These are phyloP conservation scores for Aurelia aurita DNA, from an alignment of 30 jellyfish, hydroid and myxozoan genomes.

Conservation along the genomic window DNA sequence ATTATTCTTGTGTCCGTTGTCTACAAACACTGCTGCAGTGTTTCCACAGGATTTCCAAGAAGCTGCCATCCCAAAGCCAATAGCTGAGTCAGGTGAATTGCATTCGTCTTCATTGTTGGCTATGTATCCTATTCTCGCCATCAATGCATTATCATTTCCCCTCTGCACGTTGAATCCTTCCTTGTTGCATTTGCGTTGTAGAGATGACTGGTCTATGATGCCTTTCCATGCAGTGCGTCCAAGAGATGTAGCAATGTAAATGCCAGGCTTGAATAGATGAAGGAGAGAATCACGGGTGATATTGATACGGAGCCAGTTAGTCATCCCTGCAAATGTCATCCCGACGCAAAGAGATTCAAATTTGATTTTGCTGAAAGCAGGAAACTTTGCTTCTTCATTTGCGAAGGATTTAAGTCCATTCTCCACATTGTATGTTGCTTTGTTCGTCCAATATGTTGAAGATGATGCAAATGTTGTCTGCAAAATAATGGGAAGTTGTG, in stretches of 20 bases:
- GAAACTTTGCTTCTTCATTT: slow-evolving; percentile 39
- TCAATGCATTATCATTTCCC: background rate
- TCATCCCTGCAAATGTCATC: background rate
- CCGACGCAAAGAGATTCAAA: slow-evolving; percentile 27
- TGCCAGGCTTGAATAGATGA: slow-evolving; percentile 7
- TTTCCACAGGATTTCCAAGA: slow-evolving; percentile 20
- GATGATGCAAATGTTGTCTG: slow-evolving; percentile 2
- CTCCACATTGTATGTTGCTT: background rate
- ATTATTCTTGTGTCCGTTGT: background rate
- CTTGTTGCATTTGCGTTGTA: slow-evolving; percentile 40
- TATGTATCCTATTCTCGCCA: slow-evolving; percentile 18
- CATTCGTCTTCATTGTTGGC: slow-evolving; percentile 47
- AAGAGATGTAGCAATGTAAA: slow-evolving; percentile 5
- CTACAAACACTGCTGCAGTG: background rate
- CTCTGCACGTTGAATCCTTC: slow-evolving; percentile 46
- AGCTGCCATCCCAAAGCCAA: slow-evolving; percentile 23
- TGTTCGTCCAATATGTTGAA: slow-evolving; percentile 16
- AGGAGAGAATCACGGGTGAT: background rate
- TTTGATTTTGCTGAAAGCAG: slow-evolving; percentile 6
- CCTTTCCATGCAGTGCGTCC: slow-evolving; percentile 42
- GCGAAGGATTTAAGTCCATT: background rate
- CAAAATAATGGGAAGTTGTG: no score
- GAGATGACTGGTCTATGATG: slow-evolving; percentile 1
- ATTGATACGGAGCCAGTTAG: background rate
- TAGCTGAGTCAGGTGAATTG: slow-evolving; percentile 27